Base-by-base conservation (phyloP, 2,797 vertebrate genomes). In the Manis crassicaudata region DNA sequence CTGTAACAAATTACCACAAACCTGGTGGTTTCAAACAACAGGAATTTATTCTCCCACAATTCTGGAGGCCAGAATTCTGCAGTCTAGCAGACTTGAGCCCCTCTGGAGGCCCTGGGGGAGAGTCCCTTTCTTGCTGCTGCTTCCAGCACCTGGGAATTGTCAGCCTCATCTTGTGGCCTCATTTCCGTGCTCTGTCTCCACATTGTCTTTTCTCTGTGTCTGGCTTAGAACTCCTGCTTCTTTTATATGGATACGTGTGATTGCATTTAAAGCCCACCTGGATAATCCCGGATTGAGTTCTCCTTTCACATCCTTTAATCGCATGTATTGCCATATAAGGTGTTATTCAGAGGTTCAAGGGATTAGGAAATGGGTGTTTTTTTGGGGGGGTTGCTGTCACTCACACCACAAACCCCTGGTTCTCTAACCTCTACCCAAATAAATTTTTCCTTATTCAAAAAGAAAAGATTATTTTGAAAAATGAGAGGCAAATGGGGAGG, bases 251-350 rank as follows among this genome's bases (percentile, higher is more conserved):
- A 79, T 91, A 63, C 13, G 35, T 29, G n/a, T 82, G 76, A 82
- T 60, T 92, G 50, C 21, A 29, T n/a, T 92, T 92, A 75, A 72
- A 67, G 23, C 14, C 14, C 21, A 54, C 35, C 35, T 29, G 56
- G 29, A 62, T 88, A 60, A 88, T 63, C 35, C 60, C 32, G 52
- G 70, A n/a, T 80, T 65, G 65, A 92, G 68, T 75, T 93, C 37
- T 96, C 7, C n/a, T 87, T 58, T 92, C 72, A 67, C 56, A 93
- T 81, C 77, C 62, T 87, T 65, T 50, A 92, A 79, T 79, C 40
- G 86, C 60, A 88, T 88, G 7, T 77, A 90, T 92, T 82, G 46
- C n/a, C 52, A 62, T 72, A 54, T 92, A 37, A 85, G 20, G 27
- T 80, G 81, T 72, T 90, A 77, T 29, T 94, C 21, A 85, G 14